Base-by-base conservation (phyloP, 2,113 vertebrate species). In the Alectura lathami region DNA sequence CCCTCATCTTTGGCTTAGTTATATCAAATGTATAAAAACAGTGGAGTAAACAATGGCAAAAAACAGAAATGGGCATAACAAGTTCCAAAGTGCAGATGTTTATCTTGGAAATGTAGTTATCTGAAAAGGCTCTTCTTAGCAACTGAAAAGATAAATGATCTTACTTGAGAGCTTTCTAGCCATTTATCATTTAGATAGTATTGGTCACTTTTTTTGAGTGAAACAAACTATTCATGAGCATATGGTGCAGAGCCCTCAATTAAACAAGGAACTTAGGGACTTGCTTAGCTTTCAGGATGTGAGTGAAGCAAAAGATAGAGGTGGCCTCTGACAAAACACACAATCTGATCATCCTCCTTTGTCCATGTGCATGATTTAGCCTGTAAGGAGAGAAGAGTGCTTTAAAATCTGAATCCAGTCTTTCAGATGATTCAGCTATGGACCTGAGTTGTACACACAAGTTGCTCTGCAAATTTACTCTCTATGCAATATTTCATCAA, bases 161-260 rank as follows among this genome's bases (percentile, higher is more conserved):
- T 89, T 91, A 53, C 74, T 57, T 69, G 62, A 79, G 45, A 76
- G 45, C 18, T 89, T 83, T 89, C 57, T 60, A 73, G 57, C 22
- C 63, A 94, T 96, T 94, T 79, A 95, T 96, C 75, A 91, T 88
- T 83, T 73, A 32, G 69, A 69, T 88, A 83, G 79, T 89, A 91
- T 53, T 94, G 82, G 74, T 91, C 82, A 87, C 42, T 86, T 91
- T 93, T 93, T 93, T 62, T 93, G 82, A 91, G 87, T 60, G 53
- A 96, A 95, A 76, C 51, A 82, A 82, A 87, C 78, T 75, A 82
- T 74, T 95, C 60, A 13, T 76, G 70, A 94, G 48, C 70, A 88
- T 89, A 93, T 93, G 81, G 76, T 91, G 51, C 47, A 64, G 60
- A 86, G 34, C 32, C 43, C 57, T 84, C 80, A 88, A 60, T 91